A percentile compares a stretch with the other conserved stretches of the same genome.
Conservation (phyloP, 2,113 vertebrate species). For the Psilopsiagon aymara region DNA sequence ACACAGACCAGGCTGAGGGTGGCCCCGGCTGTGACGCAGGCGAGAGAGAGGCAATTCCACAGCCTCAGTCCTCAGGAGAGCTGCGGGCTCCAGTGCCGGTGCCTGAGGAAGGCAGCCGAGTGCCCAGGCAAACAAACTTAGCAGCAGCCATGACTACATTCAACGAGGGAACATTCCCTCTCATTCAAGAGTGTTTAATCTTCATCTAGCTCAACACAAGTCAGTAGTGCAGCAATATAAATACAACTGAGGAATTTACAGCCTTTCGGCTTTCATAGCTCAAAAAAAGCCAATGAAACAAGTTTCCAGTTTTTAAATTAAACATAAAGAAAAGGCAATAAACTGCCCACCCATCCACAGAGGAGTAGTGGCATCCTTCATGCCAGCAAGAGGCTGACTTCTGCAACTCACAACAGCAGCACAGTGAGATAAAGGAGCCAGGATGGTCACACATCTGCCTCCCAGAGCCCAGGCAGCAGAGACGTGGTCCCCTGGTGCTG, state of each 20-base stretch:
- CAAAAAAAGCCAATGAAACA: conserved; percentile 3
- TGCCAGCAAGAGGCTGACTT: not conserved
- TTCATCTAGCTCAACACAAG: conserved; percentile 68
- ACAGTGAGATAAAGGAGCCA: not conserved
- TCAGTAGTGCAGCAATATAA: conserved; percentile 76
- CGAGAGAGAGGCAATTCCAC: not conserved
- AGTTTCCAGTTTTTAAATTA: conserved; percentile 62
- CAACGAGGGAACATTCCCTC: not conserved
- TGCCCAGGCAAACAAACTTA: not conserved
- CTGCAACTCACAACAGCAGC: conserved; percentile 30
- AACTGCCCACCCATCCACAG: conserved; percentile 22
- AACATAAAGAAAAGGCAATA: conserved; percentile 61
- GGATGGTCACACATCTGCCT: not conserved
- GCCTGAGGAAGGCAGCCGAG: not conserved
- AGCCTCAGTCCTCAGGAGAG: not conserved
- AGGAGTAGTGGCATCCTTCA: conserved; percentile 31
- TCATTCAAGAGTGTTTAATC: conserved; percentile 77
- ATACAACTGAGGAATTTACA: conserved; percentile 55
- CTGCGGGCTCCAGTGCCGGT: not conserved
- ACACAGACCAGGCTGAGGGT: not conserved
- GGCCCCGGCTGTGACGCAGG: not conserved
- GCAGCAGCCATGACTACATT: conserved; percentile 35
- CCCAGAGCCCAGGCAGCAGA: not conserved
- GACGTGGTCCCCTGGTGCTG: not conserved
- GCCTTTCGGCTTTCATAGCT: conserved; percentile 44